These are phyloP conservation scores for Chaetodon auriga DNA, from an alignment of 2,113 vertebrate species.

Conservation along the genomic window DNA sequence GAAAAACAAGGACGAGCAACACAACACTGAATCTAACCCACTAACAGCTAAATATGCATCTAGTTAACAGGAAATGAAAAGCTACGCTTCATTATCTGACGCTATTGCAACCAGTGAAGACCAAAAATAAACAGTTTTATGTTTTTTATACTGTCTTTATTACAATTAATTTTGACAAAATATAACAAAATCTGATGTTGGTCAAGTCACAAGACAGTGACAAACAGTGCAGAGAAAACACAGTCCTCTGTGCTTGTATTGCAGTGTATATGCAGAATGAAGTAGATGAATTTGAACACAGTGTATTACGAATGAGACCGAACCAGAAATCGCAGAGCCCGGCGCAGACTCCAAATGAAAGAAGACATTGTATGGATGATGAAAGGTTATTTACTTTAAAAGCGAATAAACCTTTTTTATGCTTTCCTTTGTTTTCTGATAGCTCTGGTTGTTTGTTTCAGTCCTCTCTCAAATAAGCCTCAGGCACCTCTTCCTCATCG, in stretches of 20 bases:
- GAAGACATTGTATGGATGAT: not conserved
- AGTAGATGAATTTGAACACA: not conserved
- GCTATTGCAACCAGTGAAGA: not conserved
- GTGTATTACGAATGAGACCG: not conserved
- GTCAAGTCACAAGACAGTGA: constrained; percentile 16
- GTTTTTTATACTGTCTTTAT: constrained; percentile 51
- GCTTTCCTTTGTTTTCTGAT: constrained; percentile 5
- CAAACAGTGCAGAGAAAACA: not conserved
- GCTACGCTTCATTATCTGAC: not conserved
- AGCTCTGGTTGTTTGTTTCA: constrained; percentile 45
- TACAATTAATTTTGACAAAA: constrained; percentile 42
- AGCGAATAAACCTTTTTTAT: not conserved
- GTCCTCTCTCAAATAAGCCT: constrained; percentile 86
- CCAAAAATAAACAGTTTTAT: not conserved
- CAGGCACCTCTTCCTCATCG: constrained; percentile 80
- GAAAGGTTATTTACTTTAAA: not conserved
- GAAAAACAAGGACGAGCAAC: not conserved
- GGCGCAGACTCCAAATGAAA: not conserved
- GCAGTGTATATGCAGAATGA: not conserved
- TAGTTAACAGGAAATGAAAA: not conserved
- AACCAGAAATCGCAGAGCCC: not conserved
- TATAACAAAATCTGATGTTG: constrained; percentile 1
- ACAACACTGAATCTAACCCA: not conserved
- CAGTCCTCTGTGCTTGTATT: not conserved
- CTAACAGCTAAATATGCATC: too few relatives aligned